Conservation (phyloP, 2,888 invertebrate genomes). For the Tipula helvola region DNA sequence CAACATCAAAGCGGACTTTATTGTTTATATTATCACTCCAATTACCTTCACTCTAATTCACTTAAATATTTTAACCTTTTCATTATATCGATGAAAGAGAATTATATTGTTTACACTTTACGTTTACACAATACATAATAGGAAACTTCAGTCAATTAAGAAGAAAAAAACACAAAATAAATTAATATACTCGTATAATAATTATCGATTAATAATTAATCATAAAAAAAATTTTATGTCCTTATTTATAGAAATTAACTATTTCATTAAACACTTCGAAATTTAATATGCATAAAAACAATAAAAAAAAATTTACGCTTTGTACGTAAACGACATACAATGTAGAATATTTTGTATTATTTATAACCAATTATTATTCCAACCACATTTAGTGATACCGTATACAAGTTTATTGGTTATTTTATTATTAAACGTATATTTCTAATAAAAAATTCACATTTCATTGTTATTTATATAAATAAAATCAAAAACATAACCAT, state of each 20-base stretch:
- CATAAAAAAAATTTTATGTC: neutral
- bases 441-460: neutral
- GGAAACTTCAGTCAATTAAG: neutral
- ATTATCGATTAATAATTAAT: neutral
- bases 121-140: neutral
- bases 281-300: neutral
- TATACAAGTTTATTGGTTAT: neutral
- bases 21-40: neutral
- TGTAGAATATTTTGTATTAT: neutral
- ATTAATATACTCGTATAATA: neutral
- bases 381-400: neutral
- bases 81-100: neutral
- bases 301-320: neutral
- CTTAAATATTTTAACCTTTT: neutral
- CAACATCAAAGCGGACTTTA: neutral
- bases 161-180: neutral
- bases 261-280: neutral
- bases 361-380: neutral
- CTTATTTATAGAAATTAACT: neutral
- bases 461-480: neutral
- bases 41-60: neutral
- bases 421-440: neutral
- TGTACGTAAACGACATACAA: neutral
- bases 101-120: neutral
- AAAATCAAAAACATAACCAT: no score